Evolutionary conservation across 1,140 invertebrate genomes (phyloP), one percentile per base, ranked within the genome.

Genomic region (Sycophaga agraensis): DNA sequence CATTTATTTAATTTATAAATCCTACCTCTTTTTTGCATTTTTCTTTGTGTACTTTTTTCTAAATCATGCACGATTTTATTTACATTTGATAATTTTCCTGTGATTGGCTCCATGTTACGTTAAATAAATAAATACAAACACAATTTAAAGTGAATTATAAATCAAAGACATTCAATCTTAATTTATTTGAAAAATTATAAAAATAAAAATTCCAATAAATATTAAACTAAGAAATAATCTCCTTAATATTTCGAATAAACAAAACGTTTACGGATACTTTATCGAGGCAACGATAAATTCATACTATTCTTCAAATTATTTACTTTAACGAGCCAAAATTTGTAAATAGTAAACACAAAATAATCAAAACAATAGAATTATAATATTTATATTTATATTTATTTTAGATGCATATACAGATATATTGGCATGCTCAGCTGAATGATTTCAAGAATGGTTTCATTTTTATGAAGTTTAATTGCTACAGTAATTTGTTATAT

Each of bases 1-100:
- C 16, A 40, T 40, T 37, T 17, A 31, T 2, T 37, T 16, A n/a
- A 8, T 35, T 19, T n/a, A 35, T 24, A 28, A 7, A 17, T 2
- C 12, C 4, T 42, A 59, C 56, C 56, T 50, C 24, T 49, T 16
- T 59, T 59, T 8, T 31, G 35, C 4, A 46, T 14, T 17, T 50
- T 59, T 22, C 34, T 59, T 5, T 49, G 35, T 28, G 6, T 4
- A 2, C 12, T n/a, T 28, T 39, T 48, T 26, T 58, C 28, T 7
- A 48, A 58, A 26, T 58, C 43, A 4, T 16, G 11, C 5, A 58
- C 12, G 11, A 58, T 26, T 37, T 24, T 39, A 1, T 31, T 14
- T 9, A 48, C 43, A 6, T 35, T 31, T 8, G 24, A n/a, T n/a
- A n/a, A 14, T 22, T 22, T 34, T 34, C 35, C 19, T 1, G 31